A percentile compares a stretch with the other conserved stretches of the same genome.
Evolutionary conservation across 2,797 vertebrate genomes (phyloP).

Genomic region (Poeciliopsis turneri): DNA sequence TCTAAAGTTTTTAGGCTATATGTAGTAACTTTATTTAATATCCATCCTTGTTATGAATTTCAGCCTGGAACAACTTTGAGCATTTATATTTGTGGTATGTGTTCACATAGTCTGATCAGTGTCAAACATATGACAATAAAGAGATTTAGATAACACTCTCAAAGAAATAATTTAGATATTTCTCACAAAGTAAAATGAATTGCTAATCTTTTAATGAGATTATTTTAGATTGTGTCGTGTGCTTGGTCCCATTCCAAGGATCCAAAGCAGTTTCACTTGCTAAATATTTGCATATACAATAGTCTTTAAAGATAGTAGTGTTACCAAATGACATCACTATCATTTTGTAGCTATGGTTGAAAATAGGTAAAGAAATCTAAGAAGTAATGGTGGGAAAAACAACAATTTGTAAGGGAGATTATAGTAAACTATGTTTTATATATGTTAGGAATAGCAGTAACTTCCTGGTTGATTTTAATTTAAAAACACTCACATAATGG

Average conservation of each 20-base stretch:
- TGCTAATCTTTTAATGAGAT: too few relatives aligned
- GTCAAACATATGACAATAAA: not conserved
- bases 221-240: not conserved
- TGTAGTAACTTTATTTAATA: not conserved
- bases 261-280: not conserved
- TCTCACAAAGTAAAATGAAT: not conserved
- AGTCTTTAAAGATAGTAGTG: slow-evolving; percentile 2
- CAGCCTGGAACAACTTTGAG: not conserved
- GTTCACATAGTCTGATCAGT: not conserved
- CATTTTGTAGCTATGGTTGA: not conserved
- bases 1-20: not conserved
- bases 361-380: not conserved
- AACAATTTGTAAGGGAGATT: not conserved
- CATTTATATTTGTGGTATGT: not conserved
- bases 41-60: not conserved
- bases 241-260: not conserved
- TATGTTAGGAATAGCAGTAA: not conserved
- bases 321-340: not conserved
- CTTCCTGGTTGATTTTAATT: not conserved
- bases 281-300: not conserved
- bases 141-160: not conserved
- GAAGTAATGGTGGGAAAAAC: not conserved
- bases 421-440: not conserved
- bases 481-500: not conserved
- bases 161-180: not conserved